A percentile compares a stretch with the other conserved stretches of the same genome.
Conservation (phyloP, 2,113 vertebrate genomes). For the Vidua macroura region DNA sequence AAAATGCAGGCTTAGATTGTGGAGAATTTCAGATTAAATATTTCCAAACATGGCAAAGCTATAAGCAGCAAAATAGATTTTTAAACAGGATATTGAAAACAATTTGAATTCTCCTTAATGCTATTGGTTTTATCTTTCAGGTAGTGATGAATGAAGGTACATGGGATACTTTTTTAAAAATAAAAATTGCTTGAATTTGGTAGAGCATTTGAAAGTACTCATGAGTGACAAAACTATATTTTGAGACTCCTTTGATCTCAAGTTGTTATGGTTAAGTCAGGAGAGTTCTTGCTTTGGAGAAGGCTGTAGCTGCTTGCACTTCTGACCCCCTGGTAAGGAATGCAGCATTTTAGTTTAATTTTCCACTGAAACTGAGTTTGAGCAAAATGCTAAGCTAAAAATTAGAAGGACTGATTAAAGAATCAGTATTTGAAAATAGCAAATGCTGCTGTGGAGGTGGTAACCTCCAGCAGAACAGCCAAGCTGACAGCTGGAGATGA, state of each 20-base stretch:
- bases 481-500: background rate
- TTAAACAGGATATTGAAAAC: background rate
- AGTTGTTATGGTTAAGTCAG: background rate
- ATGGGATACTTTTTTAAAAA: background rate
- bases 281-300: background rate
- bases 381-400: background rate
- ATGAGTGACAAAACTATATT: background rate
- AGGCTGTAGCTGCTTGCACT: background rate
- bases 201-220: background rate
- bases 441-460: background rate
- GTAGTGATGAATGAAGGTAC: background rate
- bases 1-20: background rate
- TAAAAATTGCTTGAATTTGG: background rate
- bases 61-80: background rate
- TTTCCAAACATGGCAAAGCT: background rate
- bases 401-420: background rate
- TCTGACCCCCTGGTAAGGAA: background rate
- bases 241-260: background rate
- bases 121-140: background rate
- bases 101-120: background rate
- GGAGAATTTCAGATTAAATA: background rate
- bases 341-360: background rate
- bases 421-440: background rate
- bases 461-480: background rate
- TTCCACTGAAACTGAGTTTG: background rate